Percentiles rank a stretch among this genome's conserved stretches.
Conservation (phyloP, 2,113 vertebrate species). For the Malurus elegans region DNA sequence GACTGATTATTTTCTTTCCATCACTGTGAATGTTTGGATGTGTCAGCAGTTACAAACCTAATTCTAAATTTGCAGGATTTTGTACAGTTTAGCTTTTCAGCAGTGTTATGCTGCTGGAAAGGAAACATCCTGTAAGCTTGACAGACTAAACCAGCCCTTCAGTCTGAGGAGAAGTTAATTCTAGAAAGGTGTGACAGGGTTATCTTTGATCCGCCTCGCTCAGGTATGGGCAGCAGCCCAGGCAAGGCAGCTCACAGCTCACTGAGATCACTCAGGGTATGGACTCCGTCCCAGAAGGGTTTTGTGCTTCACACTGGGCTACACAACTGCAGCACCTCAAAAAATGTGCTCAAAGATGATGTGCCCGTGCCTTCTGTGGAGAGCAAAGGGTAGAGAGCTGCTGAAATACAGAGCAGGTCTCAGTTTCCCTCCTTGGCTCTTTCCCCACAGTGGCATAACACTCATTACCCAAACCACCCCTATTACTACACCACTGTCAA, state of each 20-base stretch:
- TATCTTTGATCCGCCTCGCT: not conserved
- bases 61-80: not conserved
- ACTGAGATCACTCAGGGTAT: not conserved
- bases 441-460: not conserved
- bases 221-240: not conserved
- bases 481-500: not conserved
- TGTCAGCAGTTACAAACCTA: not conserved
- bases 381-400: not conserved
- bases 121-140: not conserved
- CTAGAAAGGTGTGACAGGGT: not conserved
- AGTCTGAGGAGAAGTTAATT: not conserved
- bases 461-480: not conserved
- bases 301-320: not conserved
- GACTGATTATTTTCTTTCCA: not conserved
- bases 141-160: not conserved
- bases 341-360: not conserved
- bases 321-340: not conserved
- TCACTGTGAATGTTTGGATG: not conserved
- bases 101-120: not conserved
- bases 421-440: not conserved
- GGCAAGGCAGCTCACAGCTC: not conserved
- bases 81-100: not conserved
- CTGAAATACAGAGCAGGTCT: not conserved
- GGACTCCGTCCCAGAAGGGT: not conserved
- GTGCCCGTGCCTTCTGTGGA: accelerated